These are phyloP conservation scores for Exephanes ischioxanthus DNA, from an alignment of 2,888 invertebrate genomes.

Conservation along the genomic window DNA sequence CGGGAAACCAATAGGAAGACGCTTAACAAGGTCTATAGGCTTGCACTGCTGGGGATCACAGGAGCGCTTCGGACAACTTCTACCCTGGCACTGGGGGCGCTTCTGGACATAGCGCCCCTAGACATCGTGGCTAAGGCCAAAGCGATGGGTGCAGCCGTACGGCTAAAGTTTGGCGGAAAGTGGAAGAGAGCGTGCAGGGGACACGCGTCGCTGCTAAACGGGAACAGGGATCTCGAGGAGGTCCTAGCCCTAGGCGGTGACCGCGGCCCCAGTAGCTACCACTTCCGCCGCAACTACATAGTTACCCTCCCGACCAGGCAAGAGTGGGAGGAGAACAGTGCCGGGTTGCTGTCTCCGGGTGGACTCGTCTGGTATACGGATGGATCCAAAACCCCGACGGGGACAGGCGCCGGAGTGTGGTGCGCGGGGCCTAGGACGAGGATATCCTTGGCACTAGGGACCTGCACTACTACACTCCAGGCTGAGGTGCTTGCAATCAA, in stretches of 20 bases:
- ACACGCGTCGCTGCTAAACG: neutral
- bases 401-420: too few species aligned
- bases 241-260: neutral
- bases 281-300: too few species aligned
- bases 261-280: too few species aligned
- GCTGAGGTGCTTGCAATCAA: neutral
- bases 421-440: too few species aligned
- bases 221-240: neutral
- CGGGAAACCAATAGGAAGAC: too few species aligned
- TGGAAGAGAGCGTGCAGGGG: conserved; percentile 2
- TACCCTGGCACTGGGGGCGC: too few species aligned
- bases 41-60: too few species aligned
- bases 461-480: neutral
- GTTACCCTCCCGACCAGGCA: too few species aligned
- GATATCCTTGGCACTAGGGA: neutral
- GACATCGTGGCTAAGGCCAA: neutral
- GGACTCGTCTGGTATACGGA: conserved; percentile 15
- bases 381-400: too few species aligned
- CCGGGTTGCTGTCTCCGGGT: conserved; percentile 9
- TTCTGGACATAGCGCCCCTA: neutral
- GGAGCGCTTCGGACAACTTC: too few species aligned
- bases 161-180: conserved; percentile 8
- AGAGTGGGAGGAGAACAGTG: neutral
- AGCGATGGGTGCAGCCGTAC: neutral
- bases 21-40: too few species aligned